Percentiles rank a stretch among this genome's conserved stretches.
Conservation (phyloP, 2,797 vertebrate species). For the Sebastes paucispinis region DNA sequence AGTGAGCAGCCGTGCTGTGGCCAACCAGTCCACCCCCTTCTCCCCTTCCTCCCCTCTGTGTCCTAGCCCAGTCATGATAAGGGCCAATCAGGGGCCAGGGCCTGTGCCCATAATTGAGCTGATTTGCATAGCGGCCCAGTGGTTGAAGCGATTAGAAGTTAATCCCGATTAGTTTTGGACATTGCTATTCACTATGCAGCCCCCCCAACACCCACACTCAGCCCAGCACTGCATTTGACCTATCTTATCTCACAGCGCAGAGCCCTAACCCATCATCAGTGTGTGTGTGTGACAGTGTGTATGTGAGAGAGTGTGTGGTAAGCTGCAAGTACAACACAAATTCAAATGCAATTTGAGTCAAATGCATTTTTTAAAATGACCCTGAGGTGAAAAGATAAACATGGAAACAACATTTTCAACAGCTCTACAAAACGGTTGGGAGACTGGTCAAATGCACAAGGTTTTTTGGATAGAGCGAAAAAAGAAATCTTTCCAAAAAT, state of each 20-base stretch:
- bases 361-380: slow-evolving; percentile 63
- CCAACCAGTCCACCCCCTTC: not conserved
- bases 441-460: not conserved
- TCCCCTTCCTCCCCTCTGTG: not conserved
- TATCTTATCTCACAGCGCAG: slow-evolving; percentile 77
- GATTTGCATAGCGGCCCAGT: slow-evolving; percentile 77
- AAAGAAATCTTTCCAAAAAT: not conserved
- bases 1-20: slow-evolving; percentile 2
- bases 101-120: slow-evolving; percentile 69
- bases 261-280: slow-evolving; percentile 54
- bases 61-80: slow-evolving; percentile 55
- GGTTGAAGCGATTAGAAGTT: slow-evolving; percentile 80
- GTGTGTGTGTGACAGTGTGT: not conserved
- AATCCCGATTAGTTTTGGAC: slow-evolving; percentile 81
- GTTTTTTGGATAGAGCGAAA: not conserved
- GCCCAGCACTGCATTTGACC: slow-evolving; percentile 71
- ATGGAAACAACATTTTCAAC: slow-evolving; percentile 45
- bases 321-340: slow-evolving; percentile 50
- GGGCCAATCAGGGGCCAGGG: slow-evolving; percentile 73
- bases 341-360: slow-evolving; percentile 61
- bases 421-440: slow-evolving; percentile 16
- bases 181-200: slow-evolving; percentile 77
- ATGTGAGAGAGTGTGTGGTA: slow-evolving; percentile 5
- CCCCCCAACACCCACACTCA: slow-evolving; percentile 57
- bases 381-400: slow-evolving; percentile 63